Base-by-base conservation (phyloP, 2,797 vertebrate genomes). In the Hippoglossus hippoglossus region DNA sequence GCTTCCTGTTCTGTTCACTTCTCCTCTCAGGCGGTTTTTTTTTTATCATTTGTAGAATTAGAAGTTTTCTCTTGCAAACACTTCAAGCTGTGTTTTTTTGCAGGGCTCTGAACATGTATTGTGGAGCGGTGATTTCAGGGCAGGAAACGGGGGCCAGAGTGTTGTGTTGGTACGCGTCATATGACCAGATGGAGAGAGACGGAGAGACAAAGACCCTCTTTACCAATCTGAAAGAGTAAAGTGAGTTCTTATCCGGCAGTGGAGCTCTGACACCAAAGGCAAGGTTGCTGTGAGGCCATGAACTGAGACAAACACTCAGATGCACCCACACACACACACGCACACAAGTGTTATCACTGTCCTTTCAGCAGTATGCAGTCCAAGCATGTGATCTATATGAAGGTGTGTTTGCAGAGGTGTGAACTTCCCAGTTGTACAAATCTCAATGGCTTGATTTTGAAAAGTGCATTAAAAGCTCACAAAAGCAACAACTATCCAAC, bases 121-220 rank as follows among this genome's bases (percentile, higher is more conserved):
- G 71, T 84, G 71, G 39, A 59, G 36, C 9, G 49, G 63, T 39
- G 69, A 80, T 74, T 79, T 74, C 77, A 66, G 73, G 65, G 62
- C 86, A 89, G 85, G 87, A 92, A 87, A 64, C 63, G 8, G 68
- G 69, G 69, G 76, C 66, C 75, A 47, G 75, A 78, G 70, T 39
- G 72, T 87, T 89, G 83, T 82, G 84, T 82, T 83, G 82, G 71
- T 81, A 55, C 59, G 16, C 81, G 87, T 93, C 91, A 92, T 89
- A 90, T 91, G 91, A 93, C 90, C 81, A 80, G 59, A 75, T 63
- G 44, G 44, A 68, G 71, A 70, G 61, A 79, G 63, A 63, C 22
- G 0, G 36, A 79, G 31, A 82, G 47, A 91, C 85, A 92, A 91
- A 90, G 89, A 83, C 64, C 66, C 68, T 87, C 83, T 87, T 70